phyloP scores from a whole-genome alignment of 2,113 vertebrate genomes.

The Agapornis roseicollis region DNA sequence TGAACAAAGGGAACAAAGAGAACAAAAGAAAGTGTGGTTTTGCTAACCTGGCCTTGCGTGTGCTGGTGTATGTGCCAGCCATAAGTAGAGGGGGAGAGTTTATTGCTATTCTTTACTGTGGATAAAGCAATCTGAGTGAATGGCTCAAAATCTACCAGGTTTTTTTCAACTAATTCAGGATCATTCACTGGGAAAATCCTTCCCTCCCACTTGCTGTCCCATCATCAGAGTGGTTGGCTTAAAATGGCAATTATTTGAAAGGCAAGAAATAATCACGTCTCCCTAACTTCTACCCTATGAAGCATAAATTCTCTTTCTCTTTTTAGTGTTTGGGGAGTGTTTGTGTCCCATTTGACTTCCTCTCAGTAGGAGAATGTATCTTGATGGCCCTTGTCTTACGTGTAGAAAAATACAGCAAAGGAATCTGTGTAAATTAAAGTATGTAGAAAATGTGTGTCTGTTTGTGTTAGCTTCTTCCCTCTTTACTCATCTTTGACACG shows the following conservation, averaged over 20 bases:
- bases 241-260: not conserved
- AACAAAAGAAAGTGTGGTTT: constrained; percentile 57
- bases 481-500: not conserved
- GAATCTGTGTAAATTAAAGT: not conserved
- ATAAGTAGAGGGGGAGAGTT: not conserved
- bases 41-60: not conserved
- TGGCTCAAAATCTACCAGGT: not conserved
- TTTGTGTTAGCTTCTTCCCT: not conserved
- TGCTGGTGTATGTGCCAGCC: not conserved
- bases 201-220: not conserved
- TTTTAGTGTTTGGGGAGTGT: not conserved
- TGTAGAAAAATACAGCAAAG: not conserved
- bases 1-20: constrained; percentile 68
- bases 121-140: not conserved
- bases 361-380: not conserved
- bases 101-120: not conserved
- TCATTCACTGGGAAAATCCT: not conserved
- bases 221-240: not conserved
- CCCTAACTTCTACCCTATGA: not conserved
- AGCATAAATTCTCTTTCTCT: not conserved
- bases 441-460: not conserved
- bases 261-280: not conserved
- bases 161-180: not conserved
- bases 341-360: not conserved
- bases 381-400: not conserved